These are phyloP conservation scores for Pipistrellus pygmaeus DNA, from an alignment of 2,797 vertebrate species.

Conservation along the genomic window DNA sequence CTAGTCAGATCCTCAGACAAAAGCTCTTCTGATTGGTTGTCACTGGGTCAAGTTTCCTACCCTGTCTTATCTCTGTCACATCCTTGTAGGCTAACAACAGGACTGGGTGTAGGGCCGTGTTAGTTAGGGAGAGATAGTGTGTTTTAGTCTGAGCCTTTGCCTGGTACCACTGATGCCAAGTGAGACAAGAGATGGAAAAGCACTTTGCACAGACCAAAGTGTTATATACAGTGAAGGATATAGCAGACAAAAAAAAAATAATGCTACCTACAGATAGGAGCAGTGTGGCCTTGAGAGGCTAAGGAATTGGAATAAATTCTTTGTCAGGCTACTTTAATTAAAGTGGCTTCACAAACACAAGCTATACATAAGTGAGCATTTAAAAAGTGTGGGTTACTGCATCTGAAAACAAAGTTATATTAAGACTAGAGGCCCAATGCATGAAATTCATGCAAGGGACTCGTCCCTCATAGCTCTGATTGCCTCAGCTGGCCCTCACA, in stretches of 20 bases:
- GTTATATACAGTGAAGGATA: background rate
- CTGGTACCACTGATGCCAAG: conserved; percentile 44
- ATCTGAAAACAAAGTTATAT: background rate
- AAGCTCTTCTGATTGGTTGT: conserved; percentile 81
- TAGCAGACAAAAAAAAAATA: background rate
- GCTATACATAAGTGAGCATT: background rate
- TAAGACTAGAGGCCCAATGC: background rate
- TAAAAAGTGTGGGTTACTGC: background rate
- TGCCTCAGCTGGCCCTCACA: too few species aligned
- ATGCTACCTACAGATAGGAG: background rate
- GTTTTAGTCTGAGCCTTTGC: conserved; percentile 53
- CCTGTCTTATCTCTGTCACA: conserved; percentile 77
- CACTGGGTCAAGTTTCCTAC: conserved; percentile 78
- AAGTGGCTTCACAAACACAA: conserved; percentile 42
- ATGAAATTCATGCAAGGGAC: too few species aligned
- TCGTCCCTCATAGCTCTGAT: too few species aligned
- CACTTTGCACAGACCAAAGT: background rate
- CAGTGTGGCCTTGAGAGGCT: background rate
- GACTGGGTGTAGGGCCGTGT: conserved; percentile 69
- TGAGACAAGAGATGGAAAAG: conserved; percentile 56
- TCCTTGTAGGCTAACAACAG: conserved; percentile 76
- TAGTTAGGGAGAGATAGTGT: conserved; percentile 68
- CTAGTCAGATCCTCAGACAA: conserved; percentile 76
- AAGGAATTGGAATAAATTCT: conserved; percentile 29
- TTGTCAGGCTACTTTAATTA: background rate